phyloP scores from a whole-genome alignment of 1,140 invertebrate species.

The Lucilia sericata region DNA sequence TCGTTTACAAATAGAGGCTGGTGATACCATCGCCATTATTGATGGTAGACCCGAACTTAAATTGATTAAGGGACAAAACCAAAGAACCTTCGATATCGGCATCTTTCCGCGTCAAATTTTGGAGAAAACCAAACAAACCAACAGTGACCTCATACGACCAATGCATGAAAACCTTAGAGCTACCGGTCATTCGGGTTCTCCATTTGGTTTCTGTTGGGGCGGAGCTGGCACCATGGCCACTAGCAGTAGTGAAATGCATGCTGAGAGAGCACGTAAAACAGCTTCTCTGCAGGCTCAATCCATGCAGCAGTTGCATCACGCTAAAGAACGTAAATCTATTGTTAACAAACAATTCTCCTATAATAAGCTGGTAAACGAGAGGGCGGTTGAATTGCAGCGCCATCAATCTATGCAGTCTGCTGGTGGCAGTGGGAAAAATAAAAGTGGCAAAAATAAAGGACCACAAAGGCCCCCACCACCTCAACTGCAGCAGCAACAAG shows the following conservation, averaged over 20 bases:
- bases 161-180: constrained; percentile 51
- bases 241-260: constrained; percentile 77
- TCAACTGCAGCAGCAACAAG: constrained; percentile 67
- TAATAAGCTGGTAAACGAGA: constrained; percentile 79
- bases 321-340: constrained; percentile 70
- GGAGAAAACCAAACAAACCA: constrained; percentile 54
- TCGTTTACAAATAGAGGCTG: constrained; percentile 82
- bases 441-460: constrained; percentile 53
- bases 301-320: constrained; percentile 50
- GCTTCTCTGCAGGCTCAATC: constrained; percentile 64
- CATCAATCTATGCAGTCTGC: constrained; percentile 50
- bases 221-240: constrained; percentile 78
- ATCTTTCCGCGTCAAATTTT: constrained; percentile 72
- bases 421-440: constrained; percentile 2
- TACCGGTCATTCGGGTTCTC: constrained; percentile 71
- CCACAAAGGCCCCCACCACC: constrained; percentile 71
- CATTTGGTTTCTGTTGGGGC: constrained; percentile 87
- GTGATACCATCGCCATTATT: constrained; percentile 91
- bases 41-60: constrained; percentile 91
- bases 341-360: constrained; percentile 81
- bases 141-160: constrained; percentile 62
- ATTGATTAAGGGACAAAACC: constrained; percentile 97
- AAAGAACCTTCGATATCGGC: constrained; percentile 88
- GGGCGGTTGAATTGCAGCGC: constrained; percentile 56
- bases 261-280: constrained; percentile 69